Percentiles rank a stretch among this genome's conserved stretches.
phyloP scores from a whole-genome alignment of 2,888 invertebrate species.

The Teinopalpus imperialis region DNA sequence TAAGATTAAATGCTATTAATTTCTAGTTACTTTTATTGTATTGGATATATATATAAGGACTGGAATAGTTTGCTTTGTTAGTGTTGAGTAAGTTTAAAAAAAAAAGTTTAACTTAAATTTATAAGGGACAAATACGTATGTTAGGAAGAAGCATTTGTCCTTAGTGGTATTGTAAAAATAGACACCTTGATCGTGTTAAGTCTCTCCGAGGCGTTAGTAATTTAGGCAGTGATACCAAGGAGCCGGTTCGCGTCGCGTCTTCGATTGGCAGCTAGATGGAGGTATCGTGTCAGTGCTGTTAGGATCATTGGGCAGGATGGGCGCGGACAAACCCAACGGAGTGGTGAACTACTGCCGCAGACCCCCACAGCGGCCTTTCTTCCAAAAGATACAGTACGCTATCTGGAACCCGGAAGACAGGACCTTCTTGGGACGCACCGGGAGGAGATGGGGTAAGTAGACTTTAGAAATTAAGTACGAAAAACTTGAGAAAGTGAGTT shows the following conservation, averaged over 20 bases:
- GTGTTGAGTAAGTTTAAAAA: too few species aligned
- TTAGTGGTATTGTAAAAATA: too few species aligned
- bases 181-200: too few species aligned
- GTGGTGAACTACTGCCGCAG: constrained; percentile 63
- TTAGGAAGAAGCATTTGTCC: too few species aligned
- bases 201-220: constrained; percentile 4
- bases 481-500: too few species aligned
- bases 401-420: constrained; percentile 84
- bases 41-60: too few species aligned
- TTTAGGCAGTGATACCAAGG: not conserved
- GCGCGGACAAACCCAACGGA: constrained; percentile 69
- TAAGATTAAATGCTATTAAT: too few species aligned
- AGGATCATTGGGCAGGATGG: constrained; percentile 49
- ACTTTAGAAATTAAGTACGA: too few species aligned
- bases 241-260: not conserved
- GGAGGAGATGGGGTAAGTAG: constrained; percentile 85
- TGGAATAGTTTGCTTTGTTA: too few species aligned
- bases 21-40: too few species aligned
- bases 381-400: constrained; percentile 59
- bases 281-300: constrained; percentile 27
- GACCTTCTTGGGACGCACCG: constrained; percentile 83
- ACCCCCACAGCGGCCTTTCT: constrained; percentile 62
- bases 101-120: too few species aligned
- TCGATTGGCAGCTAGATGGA: not conserved
- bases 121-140: too few species aligned